Percentiles rank a stretch among this genome's conserved stretches.
Conservation (phyloP, 2,113 vertebrate genomes). For the Neogobius melanostomus region DNA sequence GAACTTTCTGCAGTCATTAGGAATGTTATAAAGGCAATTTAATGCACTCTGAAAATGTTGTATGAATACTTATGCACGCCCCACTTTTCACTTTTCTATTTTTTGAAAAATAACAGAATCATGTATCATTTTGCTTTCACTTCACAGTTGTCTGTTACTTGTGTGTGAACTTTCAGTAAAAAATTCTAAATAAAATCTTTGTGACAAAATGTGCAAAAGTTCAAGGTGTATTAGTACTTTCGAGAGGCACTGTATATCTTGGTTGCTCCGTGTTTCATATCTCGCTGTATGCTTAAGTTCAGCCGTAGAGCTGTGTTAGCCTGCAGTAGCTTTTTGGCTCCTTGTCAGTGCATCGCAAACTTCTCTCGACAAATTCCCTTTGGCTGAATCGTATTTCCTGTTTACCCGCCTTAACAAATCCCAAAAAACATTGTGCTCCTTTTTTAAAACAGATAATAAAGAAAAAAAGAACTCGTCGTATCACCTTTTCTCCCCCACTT, state of each 20-base stretch:
- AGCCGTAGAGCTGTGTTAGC: conserved; percentile 14
- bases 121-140: no score
- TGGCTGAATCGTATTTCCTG: neutral
- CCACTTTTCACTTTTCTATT: no score
- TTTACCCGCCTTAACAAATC: conserved; percentile 37
- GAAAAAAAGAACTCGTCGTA: neutral
- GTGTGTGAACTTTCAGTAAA: no score
- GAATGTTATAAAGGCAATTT: no score
- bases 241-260: neutral
- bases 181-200: no score
- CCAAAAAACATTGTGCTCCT: conserved; percentile 27
- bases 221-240: no score
- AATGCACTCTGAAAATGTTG: no score
- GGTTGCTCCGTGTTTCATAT: neutral
- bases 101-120: no score
- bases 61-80: no score
- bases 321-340: conserved; percentile 17
- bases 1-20: no score
- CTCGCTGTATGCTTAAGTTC: neutral
- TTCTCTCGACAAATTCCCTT: conserved; percentile 46
- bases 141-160: no score
- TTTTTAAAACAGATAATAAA: conserved; percentile 26
- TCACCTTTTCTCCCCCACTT: conserved; percentile 19
- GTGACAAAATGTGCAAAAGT: no score
- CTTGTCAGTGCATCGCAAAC: conserved; percentile 36